These are phyloP conservation scores for Aphelinus atriplicis DNA, from an alignment of 1,140 invertebrate species.

Conservation along the genomic window DNA sequence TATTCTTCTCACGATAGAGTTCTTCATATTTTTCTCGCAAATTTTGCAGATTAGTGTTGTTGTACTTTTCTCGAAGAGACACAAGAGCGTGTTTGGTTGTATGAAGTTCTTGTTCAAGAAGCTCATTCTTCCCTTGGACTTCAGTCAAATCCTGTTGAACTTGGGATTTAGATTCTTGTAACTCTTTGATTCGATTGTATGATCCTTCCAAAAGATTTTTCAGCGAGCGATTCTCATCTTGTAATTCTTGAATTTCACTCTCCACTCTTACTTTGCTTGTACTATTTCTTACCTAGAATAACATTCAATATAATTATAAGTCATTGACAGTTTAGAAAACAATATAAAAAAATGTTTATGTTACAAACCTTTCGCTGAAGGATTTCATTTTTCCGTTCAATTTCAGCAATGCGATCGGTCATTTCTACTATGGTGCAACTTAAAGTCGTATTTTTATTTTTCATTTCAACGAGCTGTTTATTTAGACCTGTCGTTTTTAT, in stretches of 20 bases:
- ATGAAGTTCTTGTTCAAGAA: slow-evolving; percentile 46
- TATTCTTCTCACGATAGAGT: slow-evolving; percentile 51
- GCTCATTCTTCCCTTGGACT: slow-evolving; percentile 41
- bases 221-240: slow-evolving; percentile 53
- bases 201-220: slow-evolving; percentile 58
- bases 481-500: slow-evolving; percentile 45
- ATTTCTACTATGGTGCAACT: slow-evolving; percentile 43
- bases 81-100: slow-evolving; percentile 40
- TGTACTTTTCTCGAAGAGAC: slow-evolving; percentile 40
- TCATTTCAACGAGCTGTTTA: slow-evolving; percentile 51
- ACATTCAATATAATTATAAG: background rate
- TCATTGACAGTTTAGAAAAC: background rate
- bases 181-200: slow-evolving; percentile 54
- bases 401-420: slow-evolving; percentile 41
- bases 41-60: slow-evolving; percentile 24
- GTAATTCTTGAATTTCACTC: slow-evolving; percentile 40
- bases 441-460: slow-evolving; percentile 45
- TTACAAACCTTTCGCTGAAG: slow-evolving; percentile 44
- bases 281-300: slow-evolving; percentile 52
- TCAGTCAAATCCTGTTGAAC: slow-evolving; percentile 47
- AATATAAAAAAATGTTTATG: slow-evolving; percentile 3
- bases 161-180: slow-evolving; percentile 52
- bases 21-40: slow-evolving; percentile 43
- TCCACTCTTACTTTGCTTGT: slow-evolving; percentile 36
- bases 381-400: slow-evolving; percentile 47